Conservation (phyloP, 2,113 vertebrate genomes). For the Parus major region DNA sequence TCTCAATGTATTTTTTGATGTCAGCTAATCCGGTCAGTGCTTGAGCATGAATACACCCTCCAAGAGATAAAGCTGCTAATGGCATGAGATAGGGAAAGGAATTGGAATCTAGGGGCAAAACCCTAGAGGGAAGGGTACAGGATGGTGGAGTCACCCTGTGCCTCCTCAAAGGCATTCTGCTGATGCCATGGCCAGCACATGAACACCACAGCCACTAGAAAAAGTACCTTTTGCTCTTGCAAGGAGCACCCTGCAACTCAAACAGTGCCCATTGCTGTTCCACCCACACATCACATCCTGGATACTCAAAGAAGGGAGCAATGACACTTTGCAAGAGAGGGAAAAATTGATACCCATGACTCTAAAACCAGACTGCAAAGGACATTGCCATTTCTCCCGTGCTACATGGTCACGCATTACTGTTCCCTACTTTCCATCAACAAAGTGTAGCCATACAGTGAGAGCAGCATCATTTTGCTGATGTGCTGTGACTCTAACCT, state of each 20-base stretch:
- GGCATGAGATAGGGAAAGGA: background rate
- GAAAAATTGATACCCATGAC: background rate
- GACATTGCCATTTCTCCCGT: background rate
- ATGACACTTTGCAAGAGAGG: background rate
- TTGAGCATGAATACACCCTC: background rate
- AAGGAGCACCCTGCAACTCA: background rate
- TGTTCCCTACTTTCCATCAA: background rate
- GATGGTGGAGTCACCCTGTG: background rate
- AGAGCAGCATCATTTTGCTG: background rate
- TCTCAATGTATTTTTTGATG: background rate
- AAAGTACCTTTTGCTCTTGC: background rate
- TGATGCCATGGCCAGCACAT: background rate
- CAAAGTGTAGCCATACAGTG: background rate
- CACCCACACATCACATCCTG: background rate
- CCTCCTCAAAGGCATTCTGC: background rate
- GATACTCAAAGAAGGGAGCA: background rate
- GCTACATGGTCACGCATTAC: rapidly evolving
- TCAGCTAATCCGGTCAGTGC: background rate
- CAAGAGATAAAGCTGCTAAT: background rate
- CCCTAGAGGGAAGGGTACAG: background rate
- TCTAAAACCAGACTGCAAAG: background rate
- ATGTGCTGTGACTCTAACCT: background rate
- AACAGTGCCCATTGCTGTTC: background rate
- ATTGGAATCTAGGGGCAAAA: background rate
- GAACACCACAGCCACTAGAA: background rate